phyloP scores from a whole-genome alignment of 2,113 vertebrate species.

The Theristicus caerulescens region DNA sequence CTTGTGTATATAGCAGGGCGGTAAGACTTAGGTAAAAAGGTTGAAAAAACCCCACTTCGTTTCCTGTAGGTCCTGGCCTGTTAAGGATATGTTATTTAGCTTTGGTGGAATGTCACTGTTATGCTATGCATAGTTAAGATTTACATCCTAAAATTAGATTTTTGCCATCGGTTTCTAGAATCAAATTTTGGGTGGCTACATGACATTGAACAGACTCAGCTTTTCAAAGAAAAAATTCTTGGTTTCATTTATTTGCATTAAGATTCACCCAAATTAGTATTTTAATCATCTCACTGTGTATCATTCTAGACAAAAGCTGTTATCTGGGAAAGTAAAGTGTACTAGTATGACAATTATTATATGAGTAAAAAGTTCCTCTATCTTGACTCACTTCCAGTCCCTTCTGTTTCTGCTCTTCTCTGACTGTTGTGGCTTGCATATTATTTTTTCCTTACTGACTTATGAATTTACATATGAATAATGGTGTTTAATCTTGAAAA shows the following conservation, averaged over 20 bases:
- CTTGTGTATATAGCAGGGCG: neutral
- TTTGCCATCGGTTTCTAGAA: neutral
- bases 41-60: rapidly evolving
- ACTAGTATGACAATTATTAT: neutral
- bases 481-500: neutral
- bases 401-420: neutral
- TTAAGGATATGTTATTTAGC: neutral
- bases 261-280: neutral
- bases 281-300: neutral
- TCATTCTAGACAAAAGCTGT: neutral
- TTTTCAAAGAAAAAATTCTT: neutral
- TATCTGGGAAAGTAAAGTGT: neutral
- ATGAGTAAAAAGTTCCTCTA: neutral
- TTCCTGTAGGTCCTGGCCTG: neutral
- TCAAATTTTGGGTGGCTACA: neutral
- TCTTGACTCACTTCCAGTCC: neutral
- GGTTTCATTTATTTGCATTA: neutral
- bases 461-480: neutral
- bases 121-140: neutral
- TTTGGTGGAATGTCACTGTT: neutral
- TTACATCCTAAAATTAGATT: neutral
- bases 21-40: neutral
- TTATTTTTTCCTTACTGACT: neutral
- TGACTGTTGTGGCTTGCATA: neutral
- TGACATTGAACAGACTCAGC: neutral